A percentile compares a stretch with the other conserved stretches of the same genome.
Conservation (phyloP, 2,797 vertebrate species). For the Neosilurus hyrtlii region DNA sequence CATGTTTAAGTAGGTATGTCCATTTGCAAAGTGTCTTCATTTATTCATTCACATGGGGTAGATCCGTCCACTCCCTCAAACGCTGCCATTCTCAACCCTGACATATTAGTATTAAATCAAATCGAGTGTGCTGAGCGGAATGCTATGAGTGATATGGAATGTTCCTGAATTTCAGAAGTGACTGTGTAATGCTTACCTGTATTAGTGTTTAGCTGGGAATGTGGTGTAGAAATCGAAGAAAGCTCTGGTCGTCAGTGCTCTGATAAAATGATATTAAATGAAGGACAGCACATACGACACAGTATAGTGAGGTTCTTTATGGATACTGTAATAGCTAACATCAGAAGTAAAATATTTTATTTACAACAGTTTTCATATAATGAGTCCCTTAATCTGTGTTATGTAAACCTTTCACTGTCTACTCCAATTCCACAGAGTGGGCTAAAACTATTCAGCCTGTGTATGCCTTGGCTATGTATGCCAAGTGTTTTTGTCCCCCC, state of each 20-base stretch:
- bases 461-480: constrained; percentile 44
- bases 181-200: neutral
- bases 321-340: neutral
- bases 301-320: neutral
- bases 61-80: constrained; percentile 49
- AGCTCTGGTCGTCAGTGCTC: neutral
- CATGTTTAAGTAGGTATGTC: constrained; percentile 64
- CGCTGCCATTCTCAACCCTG: constrained; percentile 52
- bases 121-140: constrained; percentile 58
- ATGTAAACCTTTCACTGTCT: neutral
- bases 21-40: constrained; percentile 61
- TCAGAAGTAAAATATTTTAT: neutral
- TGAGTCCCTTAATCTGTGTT: neutral
- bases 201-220: constrained; percentile 31
- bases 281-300: neutral
- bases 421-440: constrained; percentile 18
- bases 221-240: neutral
- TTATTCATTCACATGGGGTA: constrained; percentile 62
- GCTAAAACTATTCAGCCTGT: constrained; percentile 28
- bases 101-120: constrained; percentile 58
- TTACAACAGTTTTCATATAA: neutral
- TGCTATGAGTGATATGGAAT: constrained; percentile 44
- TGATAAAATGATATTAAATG: neutral
- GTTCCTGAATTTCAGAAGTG: constrained; percentile 58
- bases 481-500: constrained; percentile 30